Evolutionary conservation across 2,797 vertebrate species (phyloP).

Genomic region (Pelodytes ibericus): DNA sequence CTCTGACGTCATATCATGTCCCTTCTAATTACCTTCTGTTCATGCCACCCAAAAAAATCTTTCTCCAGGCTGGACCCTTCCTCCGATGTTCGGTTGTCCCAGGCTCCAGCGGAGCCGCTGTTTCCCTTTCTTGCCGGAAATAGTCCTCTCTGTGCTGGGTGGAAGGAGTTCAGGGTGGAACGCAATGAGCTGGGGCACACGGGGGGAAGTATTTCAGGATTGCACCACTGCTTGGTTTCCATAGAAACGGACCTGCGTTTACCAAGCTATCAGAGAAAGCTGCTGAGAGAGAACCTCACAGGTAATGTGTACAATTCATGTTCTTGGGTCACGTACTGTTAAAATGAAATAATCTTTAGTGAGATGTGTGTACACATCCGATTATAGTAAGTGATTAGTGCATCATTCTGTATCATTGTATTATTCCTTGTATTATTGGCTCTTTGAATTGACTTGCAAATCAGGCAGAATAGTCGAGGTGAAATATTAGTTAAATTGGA

Average conservation of each 20-base stretch:
- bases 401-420: too few relatives aligned
- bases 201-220: not conserved
- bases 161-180: not conserved
- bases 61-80: not conserved
- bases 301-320: too few relatives aligned
- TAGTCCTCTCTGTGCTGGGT: not conserved
- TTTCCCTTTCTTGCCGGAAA: slow-evolving; percentile 47
- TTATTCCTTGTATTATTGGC: too few relatives aligned
- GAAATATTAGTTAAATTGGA: too few relatives aligned
- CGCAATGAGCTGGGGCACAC: not conserved
- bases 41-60: too few relatives aligned
- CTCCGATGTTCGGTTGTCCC: not conserved
- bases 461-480: too few relatives aligned
- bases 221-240: slow-evolving; percentile 10
- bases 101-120: not conserved
- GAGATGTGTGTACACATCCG: too few relatives aligned
- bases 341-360: too few relatives aligned
- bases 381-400: too few relatives aligned
- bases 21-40: not conserved
- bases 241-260: slow-evolving; percentile 12
- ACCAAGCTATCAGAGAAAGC: not conserved
- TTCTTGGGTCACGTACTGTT: too few relatives aligned
- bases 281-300: not conserved
- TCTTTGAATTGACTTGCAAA: too few relatives aligned
- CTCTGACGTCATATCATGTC: too few relatives aligned